Conservation (phyloP, 1,140 invertebrate genomes). For the Drosophila sucinea region DNA sequence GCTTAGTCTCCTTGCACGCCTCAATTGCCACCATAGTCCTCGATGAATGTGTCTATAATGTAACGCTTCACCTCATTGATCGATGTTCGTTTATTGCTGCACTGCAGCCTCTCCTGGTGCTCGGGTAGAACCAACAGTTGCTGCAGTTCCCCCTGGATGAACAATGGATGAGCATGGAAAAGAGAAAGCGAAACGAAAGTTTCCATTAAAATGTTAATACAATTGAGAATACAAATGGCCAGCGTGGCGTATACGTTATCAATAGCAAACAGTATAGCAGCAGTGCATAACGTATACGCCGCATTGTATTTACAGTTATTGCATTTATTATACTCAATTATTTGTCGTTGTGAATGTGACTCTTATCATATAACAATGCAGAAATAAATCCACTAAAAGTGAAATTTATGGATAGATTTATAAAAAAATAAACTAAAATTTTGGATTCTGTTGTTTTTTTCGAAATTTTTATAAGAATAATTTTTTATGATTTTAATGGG, state of each 20-base stretch:
- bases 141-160: constrained; percentile 72
- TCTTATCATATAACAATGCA: no score
- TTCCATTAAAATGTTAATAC: constrained; percentile 42
- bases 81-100: constrained; percentile 76
- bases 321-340: constrained; percentile 3
- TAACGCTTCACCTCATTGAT: constrained; percentile 82
- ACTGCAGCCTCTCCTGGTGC: constrained; percentile 77
- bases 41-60: constrained; percentile 82
- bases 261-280: constrained; percentile 19
- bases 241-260: constrained; percentile 60
- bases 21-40: constrained; percentile 76
- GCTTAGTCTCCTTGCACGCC: constrained; percentile 12
- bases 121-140: constrained; percentile 76
- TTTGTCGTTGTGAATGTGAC: neutral
- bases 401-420: no score
- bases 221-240: constrained; percentile 29
- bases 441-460: no score
- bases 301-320: constrained; percentile 2
- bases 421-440: no score
- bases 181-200: constrained; percentile 37
- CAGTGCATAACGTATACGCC: constrained; percentile 11
- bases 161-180: neutral
- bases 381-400: no score
- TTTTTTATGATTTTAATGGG: no score
- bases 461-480: no score